Evolutionary conservation across 2,113 vertebrate genomes (phyloP).

Genomic region (Cardinalis cardinalis): DNA sequence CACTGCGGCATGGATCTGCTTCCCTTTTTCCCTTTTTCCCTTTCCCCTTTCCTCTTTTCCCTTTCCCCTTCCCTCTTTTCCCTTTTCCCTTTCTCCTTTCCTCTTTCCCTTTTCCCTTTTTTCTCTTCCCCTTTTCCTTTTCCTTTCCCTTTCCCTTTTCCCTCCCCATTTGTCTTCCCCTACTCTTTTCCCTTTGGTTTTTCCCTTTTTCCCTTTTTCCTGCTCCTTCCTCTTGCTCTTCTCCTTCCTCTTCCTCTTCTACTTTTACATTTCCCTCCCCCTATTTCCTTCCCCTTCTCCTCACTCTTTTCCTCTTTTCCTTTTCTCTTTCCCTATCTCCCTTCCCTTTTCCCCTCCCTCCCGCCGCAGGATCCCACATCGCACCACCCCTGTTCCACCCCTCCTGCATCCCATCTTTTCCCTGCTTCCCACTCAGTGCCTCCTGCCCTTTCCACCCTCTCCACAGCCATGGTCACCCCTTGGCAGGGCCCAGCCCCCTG

Average conservation of each 20-base stretch:
- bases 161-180: fast-evolving
- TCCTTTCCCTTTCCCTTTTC: too few species aligned
- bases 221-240: background rate
- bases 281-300: background rate
- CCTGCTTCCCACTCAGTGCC: background rate
- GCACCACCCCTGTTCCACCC: background rate
- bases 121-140: too few species aligned
- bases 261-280: background rate
- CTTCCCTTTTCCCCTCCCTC: background rate
- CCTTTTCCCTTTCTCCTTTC: background rate
- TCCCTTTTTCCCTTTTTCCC: background rate
- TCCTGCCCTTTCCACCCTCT: background rate
- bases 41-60: fast-evolving
- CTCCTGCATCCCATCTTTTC: background rate
- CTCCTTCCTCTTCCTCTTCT: background rate
- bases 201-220: too few species aligned
- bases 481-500: background rate
- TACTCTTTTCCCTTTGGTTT: too few species aligned
- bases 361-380: fast-evolving
- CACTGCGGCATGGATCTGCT: background rate
- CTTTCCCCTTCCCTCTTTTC: background rate
- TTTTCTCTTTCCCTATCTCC: background rate
- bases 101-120: background rate
- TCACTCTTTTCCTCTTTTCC: background rate
- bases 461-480: background rate